Evolutionary conservation across 2,888 invertebrate species (phyloP).

Genomic region (Ennomos fuscantarius): DNA sequence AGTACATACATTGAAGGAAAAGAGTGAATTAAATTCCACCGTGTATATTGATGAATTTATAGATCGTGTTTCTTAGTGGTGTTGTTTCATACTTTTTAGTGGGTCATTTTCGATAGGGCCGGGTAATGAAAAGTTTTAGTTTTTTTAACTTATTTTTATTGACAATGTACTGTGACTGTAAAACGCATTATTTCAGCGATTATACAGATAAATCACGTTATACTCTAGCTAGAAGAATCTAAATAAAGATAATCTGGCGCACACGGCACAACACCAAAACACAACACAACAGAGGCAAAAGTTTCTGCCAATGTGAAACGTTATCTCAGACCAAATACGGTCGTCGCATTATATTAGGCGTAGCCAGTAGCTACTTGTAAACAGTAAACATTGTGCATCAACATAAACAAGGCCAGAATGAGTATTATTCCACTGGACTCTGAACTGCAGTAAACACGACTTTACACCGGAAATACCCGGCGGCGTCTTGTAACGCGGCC

Average conservation of each 20-base stretch:
- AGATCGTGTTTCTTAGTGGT: no score
- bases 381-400: slow-evolving; percentile 71
- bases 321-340: slow-evolving; percentile 27
- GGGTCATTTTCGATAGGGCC: no score
- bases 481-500: slow-evolving; percentile 52
- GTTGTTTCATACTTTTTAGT: no score
- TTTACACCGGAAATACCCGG: slow-evolving; percentile 67
- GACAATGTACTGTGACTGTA: no score
- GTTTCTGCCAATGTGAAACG: slow-evolving; percentile 17
- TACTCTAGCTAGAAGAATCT: slow-evolving; percentile 16
- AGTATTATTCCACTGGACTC: slow-evolving; percentile 68
- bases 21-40: no score
- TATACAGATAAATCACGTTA: slow-evolving; percentile 14
- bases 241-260: slow-evolving; percentile 29
- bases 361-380: slow-evolving; percentile 45
- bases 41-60: no score
- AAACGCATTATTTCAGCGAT: slow-evolving; percentile 8
- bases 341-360: slow-evolving; percentile 31
- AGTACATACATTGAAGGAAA: no score
- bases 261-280: no score
- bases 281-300: slow-evolving; percentile 6
- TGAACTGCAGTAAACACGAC: slow-evolving; percentile 56
- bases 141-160: no score
- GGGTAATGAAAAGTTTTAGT: no score
- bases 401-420: slow-evolving; percentile 65